Percentiles rank a stretch among this genome's conserved stretches.
phyloP scores from a whole-genome alignment of 92 coral and sea anemone genomes.

The Epizoanthus stellaris region DNA sequence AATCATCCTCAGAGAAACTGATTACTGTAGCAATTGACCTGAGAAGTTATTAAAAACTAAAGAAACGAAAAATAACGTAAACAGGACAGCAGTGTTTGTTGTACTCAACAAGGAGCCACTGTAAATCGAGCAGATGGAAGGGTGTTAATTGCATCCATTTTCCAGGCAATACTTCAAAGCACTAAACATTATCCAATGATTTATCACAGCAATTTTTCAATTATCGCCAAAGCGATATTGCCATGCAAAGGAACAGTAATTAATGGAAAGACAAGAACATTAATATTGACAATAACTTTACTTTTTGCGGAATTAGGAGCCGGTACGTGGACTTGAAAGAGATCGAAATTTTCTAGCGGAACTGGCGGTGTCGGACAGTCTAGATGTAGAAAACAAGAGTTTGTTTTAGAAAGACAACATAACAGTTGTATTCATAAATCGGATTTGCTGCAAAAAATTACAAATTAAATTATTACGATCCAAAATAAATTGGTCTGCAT shows the following conservation, averaged over 20 bases:
- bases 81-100: neutral
- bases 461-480: neutral
- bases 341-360: neutral
- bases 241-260: too few relatives aligned
- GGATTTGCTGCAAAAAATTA: neutral
- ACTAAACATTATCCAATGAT: neutral
- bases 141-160: neutral
- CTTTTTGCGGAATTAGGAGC: neutral
- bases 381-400: neutral
- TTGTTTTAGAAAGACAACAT: neutral
- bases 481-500: neutral
- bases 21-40: neutral
- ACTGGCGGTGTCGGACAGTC: too few relatives aligned
- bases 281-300: neutral
- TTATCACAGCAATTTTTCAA: neutral
- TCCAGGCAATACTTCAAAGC: neutral
- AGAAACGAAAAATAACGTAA: neutral
- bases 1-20: neutral
- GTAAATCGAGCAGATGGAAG: slow-evolving; percentile 8
- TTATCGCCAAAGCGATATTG: neutral
- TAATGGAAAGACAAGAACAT: neutral
- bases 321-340: neutral
- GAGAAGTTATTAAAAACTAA: neutral
- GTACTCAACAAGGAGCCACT: neutral
- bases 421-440: neutral